Conservation (phyloP, 2,113 vertebrate species). For the Sardina pilchardus region DNA sequence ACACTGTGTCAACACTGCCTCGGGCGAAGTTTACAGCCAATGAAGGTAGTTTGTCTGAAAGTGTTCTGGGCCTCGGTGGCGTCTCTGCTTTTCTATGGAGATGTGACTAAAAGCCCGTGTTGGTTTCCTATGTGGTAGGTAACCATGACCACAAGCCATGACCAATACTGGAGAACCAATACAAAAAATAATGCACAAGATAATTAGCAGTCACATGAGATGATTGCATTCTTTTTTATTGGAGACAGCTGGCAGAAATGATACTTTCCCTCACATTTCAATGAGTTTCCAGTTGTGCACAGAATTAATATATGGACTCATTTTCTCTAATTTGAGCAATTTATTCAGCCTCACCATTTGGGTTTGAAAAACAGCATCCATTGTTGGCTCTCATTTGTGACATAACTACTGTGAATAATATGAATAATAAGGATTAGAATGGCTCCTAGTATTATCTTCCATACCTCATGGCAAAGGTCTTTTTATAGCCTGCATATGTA, state of each 20-base stretch:
- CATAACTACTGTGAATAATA: conserved; percentile 38
- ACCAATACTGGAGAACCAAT: conserved; percentile 22
- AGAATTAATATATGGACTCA: conserved; percentile 47
- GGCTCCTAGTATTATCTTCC: neutral
- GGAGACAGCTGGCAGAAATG: conserved; percentile 52
- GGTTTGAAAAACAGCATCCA: conserved; percentile 4
- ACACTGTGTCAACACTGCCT: conserved; percentile 29
- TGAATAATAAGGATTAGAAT: conserved; percentile 35
- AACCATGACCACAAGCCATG: conserved; percentile 8
- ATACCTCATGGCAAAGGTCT: neutral
- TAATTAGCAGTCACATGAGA: conserved; percentile 48
- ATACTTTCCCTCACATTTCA: conserved; percentile 50
- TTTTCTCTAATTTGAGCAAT: conserved; percentile 43
- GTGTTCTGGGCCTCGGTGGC: conserved; percentile 29
- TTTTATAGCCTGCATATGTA: neutral
- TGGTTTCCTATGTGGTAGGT: neutral
- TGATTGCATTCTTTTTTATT: conserved; percentile 53
- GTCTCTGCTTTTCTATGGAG: neutral
- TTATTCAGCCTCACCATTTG: conserved; percentile 25
- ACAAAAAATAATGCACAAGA: conserved; percentile 31
- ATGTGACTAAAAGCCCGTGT: neutral
- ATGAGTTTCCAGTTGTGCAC: conserved; percentile 50
- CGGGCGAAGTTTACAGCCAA: conserved; percentile 22
- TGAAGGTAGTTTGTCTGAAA: conserved; percentile 32
- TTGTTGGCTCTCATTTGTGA: conserved; percentile 28